phyloP scores from a whole-genome alignment of 2,113 vertebrate genomes.

The Pagrus major region DNA sequence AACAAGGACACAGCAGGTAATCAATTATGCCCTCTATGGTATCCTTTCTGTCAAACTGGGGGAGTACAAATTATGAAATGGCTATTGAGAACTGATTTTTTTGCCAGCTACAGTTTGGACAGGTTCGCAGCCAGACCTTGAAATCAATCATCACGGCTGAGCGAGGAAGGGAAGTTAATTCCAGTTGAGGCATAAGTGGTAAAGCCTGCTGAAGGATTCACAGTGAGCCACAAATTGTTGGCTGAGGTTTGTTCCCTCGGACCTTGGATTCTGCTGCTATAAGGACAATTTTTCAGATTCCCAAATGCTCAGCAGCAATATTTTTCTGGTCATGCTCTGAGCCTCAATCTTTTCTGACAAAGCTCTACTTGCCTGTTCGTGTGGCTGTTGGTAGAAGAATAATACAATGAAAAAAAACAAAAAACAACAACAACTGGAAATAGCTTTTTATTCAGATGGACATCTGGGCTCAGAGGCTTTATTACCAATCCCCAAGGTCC shows the following conservation, averaged over 20 bases:
- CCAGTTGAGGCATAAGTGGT: slow-evolving; percentile 33
- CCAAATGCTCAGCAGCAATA: slow-evolving; percentile 8
- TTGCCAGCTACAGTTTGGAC: slow-evolving; percentile 58
- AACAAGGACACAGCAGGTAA: slow-evolving; percentile 72
- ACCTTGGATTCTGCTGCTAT: slow-evolving; percentile 33
- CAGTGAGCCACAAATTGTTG: slow-evolving; percentile 36
- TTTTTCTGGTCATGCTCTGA: not conserved
- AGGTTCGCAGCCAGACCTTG: slow-evolving; percentile 71
- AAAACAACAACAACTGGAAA: slow-evolving; percentile 50
- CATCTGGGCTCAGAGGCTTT: slow-evolving; percentile 60
- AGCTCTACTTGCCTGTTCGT: slow-evolving; percentile 32
- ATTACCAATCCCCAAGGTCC: slow-evolving; percentile 57
- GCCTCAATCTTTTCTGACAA: slow-evolving; percentile 25
- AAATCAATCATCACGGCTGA: slow-evolving; percentile 76
- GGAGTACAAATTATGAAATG: slow-evolving; percentile 65
- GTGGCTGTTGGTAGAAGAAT: slow-evolving; percentile 19
- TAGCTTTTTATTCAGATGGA: slow-evolving; percentile 65
- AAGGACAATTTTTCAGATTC: slow-evolving; percentile 19
- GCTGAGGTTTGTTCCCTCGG: slow-evolving; percentile 18
- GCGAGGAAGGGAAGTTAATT: slow-evolving; percentile 67
- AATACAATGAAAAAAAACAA: slow-evolving; percentile 17
- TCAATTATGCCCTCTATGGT: slow-evolving; percentile 67
- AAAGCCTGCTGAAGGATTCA: slow-evolving; percentile 59
- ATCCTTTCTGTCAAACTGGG: slow-evolving; percentile 61
- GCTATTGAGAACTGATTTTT: slow-evolving; percentile 67